Base-by-base conservation (phyloP, 2,888 invertebrate genomes). In the Latrodectus hesperus region DNA sequence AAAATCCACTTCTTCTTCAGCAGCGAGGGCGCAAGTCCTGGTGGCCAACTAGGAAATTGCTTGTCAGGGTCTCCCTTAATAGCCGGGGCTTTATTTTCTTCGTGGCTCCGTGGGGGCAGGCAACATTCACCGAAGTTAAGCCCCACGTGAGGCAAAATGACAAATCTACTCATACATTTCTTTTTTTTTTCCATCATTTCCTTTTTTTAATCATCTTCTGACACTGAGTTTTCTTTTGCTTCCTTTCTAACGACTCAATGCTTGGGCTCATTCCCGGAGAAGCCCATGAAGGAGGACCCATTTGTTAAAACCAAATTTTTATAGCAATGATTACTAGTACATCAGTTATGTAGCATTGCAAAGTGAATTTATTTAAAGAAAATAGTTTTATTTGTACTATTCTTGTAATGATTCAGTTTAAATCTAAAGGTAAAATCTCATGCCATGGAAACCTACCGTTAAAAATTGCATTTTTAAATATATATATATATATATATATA, bases 21-120 rank as follows among this genome's bases (percentile, higher is more conserved):
- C 10, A n/a, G 38, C 60, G 17, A 52, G 26, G n/a, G n/a, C 53
- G 75, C 55, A 55, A 65, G 55, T 55, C 26, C 26, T 11, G 60
- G 6, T 60, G 76, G 17, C 10, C 10, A 38, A 55, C n/a, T 10
- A 75, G 85, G 79, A 85, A 85, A 85, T 85, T 85, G 85, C 74
- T 74, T 79, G 79, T 84, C 78, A 60, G 77, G 84, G 76, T 84
- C 79, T 67, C 26, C 17, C 74, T 79, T 78, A 79, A 79, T 84
- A 67, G 73, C 68, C 52, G 17, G 26, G 64, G 55, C 55, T 72
- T 77, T 65, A 77, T 77, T 77, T 75, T 65, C 77, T 52, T 38
- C 49, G 17, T 22, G 17, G 73, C 14, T 52, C 38, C 38, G 38
- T 6, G 38, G 38, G 38, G 38, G 38, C 0, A 38, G 38, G 38